phyloP scores from a whole-genome alignment of 2,888 invertebrate species.

The Cyclophora punctaria region DNA sequence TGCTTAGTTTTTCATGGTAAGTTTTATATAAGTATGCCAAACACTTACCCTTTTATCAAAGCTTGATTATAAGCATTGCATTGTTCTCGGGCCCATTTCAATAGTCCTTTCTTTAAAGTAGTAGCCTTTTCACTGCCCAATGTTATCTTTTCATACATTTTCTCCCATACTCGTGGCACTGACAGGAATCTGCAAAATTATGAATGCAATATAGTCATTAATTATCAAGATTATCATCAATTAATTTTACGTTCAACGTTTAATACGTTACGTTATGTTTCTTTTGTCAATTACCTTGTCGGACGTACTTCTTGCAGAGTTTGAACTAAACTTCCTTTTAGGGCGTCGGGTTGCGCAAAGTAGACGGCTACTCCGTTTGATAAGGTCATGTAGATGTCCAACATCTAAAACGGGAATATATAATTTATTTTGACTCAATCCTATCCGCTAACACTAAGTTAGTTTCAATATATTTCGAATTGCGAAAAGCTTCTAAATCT shows the following conservation, averaged over 20 bases:
- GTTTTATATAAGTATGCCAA: background rate
- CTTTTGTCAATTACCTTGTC: constrained; percentile 68
- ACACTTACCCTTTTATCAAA: constrained; percentile 68
- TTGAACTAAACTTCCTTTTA: constrained; percentile 87
- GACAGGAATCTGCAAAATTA: constrained; percentile 78
- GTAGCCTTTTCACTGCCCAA: constrained; percentile 82
- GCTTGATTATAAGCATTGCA: constrained; percentile 80
- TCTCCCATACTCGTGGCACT: constrained; percentile 95
- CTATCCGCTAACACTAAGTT: too few species aligned
- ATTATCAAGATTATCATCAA: too few species aligned
- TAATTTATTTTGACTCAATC: background rate
- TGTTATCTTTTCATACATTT: constrained; percentile 91
- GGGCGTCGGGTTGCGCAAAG: constrained; percentile 93
- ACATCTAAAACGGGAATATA: constrained; percentile 60
- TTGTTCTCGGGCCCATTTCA: constrained; percentile 83
- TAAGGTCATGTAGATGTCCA: constrained; percentile 84
- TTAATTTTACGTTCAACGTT: too few species aligned
- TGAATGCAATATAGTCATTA: background rate
- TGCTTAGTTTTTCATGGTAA: too few species aligned
- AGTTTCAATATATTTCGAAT: too few species aligned
- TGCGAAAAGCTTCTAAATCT: too few species aligned
- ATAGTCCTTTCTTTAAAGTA: constrained; percentile 81
- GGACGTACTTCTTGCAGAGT: constrained; percentile 86
- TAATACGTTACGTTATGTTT: background rate
- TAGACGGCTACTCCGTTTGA: constrained; percentile 80